A percentile compares a stretch with the other conserved stretches of the same genome.
Evolutionary conservation across 2,797 vertebrate genomes (phyloP).

Genomic region (Avahi laniger): DNA sequence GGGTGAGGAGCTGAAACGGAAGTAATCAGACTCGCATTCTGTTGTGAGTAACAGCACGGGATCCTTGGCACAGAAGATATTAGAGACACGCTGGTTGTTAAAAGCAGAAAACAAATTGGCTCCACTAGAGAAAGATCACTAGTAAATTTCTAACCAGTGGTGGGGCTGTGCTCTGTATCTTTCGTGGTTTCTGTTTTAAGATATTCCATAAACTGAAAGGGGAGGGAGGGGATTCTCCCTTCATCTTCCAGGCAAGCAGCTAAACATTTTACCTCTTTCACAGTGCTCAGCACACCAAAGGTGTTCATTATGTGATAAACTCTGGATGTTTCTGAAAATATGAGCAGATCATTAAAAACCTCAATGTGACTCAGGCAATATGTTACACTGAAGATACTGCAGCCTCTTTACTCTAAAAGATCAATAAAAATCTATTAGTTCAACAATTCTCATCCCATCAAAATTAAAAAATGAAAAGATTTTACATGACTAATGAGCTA

Average conservation of each 20-base stretch:
- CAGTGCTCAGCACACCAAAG: neutral
- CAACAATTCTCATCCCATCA: conserved; percentile 74
- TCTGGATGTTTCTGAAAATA: neutral
- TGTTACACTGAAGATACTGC: neutral
- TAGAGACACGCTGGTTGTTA: neutral
- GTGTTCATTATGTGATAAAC: neutral
- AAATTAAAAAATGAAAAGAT: conserved; percentile 73
- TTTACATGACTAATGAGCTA: conserved; percentile 81
- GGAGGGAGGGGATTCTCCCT: neutral
- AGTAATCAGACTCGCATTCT: neutral
- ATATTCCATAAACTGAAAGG: neutral
- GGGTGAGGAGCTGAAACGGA: neutral
- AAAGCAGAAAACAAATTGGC: neutral
- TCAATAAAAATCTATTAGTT: conserved; percentile 67
- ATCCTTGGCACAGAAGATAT: neutral
- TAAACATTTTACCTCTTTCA: neutral
- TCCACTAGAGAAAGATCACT: neutral
- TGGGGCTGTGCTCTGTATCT: neutral
- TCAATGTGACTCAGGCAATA: conserved; percentile 23
- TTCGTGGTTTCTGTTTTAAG: neutral
- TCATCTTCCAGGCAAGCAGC: neutral
- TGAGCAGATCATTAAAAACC: conserved; percentile 4
- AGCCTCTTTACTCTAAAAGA: conserved; percentile 52
- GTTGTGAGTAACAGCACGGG: neutral
- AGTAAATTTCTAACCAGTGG: neutral